phyloP scores from a whole-genome alignment of 1,140 invertebrate genomes.

The Aphaenogaster ashmeadi region DNA sequence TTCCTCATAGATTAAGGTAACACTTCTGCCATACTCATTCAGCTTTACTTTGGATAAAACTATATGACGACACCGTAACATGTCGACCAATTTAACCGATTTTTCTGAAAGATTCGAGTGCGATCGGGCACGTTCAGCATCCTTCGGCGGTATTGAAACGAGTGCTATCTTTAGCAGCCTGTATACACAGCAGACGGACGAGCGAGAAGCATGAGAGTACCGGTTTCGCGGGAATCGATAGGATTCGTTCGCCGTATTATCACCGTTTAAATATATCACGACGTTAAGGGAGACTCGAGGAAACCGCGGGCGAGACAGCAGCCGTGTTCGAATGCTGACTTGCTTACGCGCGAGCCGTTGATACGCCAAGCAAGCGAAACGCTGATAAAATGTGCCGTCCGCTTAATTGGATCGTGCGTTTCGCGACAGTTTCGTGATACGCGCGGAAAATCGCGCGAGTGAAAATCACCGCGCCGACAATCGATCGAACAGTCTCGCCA shows the following conservation, averaged over 20 bases:
- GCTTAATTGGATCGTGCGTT: slow-evolving; percentile 52
- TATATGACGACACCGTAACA: background rate
- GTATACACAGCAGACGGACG: slow-evolving; percentile 59
- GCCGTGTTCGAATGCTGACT: background rate
- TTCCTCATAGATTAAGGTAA: background rate
- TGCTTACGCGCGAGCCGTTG: background rate
- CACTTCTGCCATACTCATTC: background rate
- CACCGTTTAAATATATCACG: slow-evolving; percentile 47
- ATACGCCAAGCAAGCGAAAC: background rate
- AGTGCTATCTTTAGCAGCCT: slow-evolving; percentile 69
- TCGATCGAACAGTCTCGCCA: slow-evolving; percentile 37
- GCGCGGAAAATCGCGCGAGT: slow-evolving; percentile 24
- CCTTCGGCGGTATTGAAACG: slow-evolving; percentile 62
- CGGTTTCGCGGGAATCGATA: slow-evolving; percentile 66
- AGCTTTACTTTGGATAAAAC: slow-evolving; percentile 24
- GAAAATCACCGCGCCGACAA: slow-evolving; percentile 44
- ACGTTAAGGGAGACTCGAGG: background rate
- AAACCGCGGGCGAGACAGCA: background rate
- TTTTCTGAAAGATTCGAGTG: slow-evolving; percentile 23
- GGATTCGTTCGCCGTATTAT: slow-evolving; percentile 63
- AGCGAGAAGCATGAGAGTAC: slow-evolving; percentile 70
- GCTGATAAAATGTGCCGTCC: slow-evolving; percentile 23
- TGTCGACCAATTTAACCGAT: slow-evolving; percentile 19
- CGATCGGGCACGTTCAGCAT: background rate
- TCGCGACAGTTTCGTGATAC: slow-evolving; percentile 21